Evolutionary conservation across 2,797 vertebrate genomes (phyloP).

Genomic region (Darevskia mixta): DNA sequence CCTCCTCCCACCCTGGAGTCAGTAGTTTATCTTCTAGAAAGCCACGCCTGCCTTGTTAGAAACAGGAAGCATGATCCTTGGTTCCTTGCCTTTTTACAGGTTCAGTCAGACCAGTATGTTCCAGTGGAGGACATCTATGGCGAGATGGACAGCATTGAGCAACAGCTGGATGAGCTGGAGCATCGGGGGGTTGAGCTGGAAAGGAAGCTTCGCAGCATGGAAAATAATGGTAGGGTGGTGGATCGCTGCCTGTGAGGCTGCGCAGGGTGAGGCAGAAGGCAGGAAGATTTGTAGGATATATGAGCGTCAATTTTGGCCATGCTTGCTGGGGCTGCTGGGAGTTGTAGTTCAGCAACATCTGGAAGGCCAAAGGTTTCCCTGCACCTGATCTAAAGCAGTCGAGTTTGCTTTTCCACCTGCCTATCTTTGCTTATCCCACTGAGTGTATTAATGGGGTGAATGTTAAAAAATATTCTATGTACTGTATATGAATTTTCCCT

Average conservation of each 20-base stretch:
- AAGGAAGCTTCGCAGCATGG: constrained; percentile 82
- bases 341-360: too few relatives aligned
- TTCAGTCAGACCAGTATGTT: constrained; percentile 86
- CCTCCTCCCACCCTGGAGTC: background rate
- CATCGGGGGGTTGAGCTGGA: constrained; percentile 87
- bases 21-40: background rate
- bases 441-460: background rate
- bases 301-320: too few relatives aligned
- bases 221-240: constrained; percentile 77
- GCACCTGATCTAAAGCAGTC: background rate
- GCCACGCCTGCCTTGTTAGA: background rate
- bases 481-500: too few relatives aligned
- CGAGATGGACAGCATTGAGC: constrained; percentile 85
- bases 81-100: constrained; percentile 76
- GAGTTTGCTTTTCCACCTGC: background rate
- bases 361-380: too few relatives aligned
- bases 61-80: background rate
- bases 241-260: background rate
- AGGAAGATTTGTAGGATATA: too few relatives aligned
- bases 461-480: too few relatives aligned
- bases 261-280: background rate
- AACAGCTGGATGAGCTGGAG: constrained; percentile 87
- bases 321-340: too few relatives aligned
- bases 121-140: constrained; percentile 84
- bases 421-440: background rate